Evolutionary conservation across 1,140 invertebrate species (phyloP).

Genomic region (Anadara kagoshimensis): DNA sequence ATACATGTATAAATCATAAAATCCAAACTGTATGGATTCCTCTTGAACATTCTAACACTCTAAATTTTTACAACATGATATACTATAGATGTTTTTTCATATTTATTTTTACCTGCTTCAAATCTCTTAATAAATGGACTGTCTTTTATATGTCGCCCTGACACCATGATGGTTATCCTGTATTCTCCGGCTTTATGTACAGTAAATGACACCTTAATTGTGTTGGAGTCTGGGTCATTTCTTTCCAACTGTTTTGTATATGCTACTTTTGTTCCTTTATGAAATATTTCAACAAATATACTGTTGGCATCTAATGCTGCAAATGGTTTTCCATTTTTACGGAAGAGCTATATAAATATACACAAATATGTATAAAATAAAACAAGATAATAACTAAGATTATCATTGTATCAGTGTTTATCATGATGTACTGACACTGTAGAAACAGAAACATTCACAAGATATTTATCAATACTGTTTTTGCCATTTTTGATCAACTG

Average conservation of each 20-base stretch:
- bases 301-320: slow-evolving; percentile 93
- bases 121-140: slow-evolving; percentile 82
- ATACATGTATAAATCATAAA: no score
- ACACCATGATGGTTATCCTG: slow-evolving; percentile 88
- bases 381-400: no score
- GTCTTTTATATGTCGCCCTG: slow-evolving; percentile 80
- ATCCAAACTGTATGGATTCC: no score
- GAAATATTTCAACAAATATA: slow-evolving; percentile 88
- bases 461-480: no score
- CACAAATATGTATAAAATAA: no score
- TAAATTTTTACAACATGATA: neutral
- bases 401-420: no score
- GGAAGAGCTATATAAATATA: slow-evolving; percentile 82
- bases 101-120: slow-evolving; percentile 78
- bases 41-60: no score
- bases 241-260: slow-evolving; percentile 36
- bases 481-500: no score
- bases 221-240: slow-evolving; percentile 82
- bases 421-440: no score
- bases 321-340: slow-evolving; percentile 93
- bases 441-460: no score
- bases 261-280: slow-evolving; percentile 85
- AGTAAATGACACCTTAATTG: slow-evolving; percentile 91
- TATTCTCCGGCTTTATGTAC: slow-evolving; percentile 92
- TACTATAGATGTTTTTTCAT: neutral